Evolutionary conservation across 2,113 vertebrate genomes (phyloP), one percentile per base, ranked within the genome.

Genomic region (Nibea albiflora): DNA sequence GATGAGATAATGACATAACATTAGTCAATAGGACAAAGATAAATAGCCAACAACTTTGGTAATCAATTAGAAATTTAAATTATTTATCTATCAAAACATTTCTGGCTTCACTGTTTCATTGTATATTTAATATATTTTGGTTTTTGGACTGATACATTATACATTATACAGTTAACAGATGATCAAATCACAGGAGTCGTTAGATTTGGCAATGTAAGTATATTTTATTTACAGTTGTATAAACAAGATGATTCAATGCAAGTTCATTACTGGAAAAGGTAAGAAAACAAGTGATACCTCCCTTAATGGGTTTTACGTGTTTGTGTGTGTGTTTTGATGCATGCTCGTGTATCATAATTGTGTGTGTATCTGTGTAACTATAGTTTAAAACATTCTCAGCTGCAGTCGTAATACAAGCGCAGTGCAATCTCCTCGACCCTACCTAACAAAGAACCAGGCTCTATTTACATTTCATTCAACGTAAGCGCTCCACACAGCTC

Each of bases 141-240:
- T 28, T 72, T 46, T 50, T 73, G 44, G 26, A 71, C 22, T 46
- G 22, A n/a, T n/a, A n/a, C n/a, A n/a, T n/a, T n/a, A n/a, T n/a
- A n/a, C n/a, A n/a, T n/a, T n/a, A n/a, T n/a, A n/a, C n/a, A n/a
- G n/a, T n/a, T n/a, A n/a, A n/a, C n/a, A n/a, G 20, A 65, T 16
- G 65, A 82, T 67, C 24, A 44, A 73, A 62, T 15, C 66, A 76
- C 61, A 85, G 6, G 20, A 35, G 60, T 60, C 6, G 52, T 73
- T 91, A 73, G 91, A 85, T 76, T 92, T 90, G 78, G 67, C 89
- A 93, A 91, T 84, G 86, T 76, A 87, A 83, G 86, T 88, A 83
- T 79, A 89, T 84, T 92, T 95, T 94, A 93, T 94, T 94, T 92
- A 94, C 92, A 93, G 74, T 88, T 69, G 76, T 94, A 88, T 88